Conservation (phyloP, 2,113 vertebrate genomes). For the Notechis scutatus region DNA sequence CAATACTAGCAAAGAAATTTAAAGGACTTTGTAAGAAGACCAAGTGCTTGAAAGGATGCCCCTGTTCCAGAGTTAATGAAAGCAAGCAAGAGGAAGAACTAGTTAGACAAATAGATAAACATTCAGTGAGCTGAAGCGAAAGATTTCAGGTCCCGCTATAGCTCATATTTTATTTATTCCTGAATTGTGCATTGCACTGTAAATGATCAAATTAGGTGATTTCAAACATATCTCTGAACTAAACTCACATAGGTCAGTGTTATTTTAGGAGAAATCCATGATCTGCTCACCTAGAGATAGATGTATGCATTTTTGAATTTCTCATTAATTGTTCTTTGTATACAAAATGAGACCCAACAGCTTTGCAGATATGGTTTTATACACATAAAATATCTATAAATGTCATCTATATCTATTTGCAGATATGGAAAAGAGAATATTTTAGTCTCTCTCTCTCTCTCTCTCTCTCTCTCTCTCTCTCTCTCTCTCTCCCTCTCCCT, state of each 20-base stretch:
- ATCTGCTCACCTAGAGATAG: background rate
- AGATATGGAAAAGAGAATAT: background rate
- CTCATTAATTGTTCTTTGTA: background rate
- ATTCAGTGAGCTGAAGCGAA: background rate
- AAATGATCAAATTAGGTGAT: slow-evolving; percentile 4
- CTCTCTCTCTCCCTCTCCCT: background rate
- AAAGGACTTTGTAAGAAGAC: background rate
- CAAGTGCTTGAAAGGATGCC: background rate
- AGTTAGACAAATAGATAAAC: background rate
- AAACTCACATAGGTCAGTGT: background rate
- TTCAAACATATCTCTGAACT: slow-evolving; percentile 29
- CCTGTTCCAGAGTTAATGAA: fast-evolving
- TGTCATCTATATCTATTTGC: background rate
- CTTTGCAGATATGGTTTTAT: background rate
- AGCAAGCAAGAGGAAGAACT: fast-evolving
- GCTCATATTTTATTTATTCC: slow-evolving; percentile 43
- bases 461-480: too few relatives aligned
- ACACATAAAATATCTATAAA: background rate
- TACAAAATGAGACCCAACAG: background rate
- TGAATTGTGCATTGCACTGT: slow-evolving; percentile 40
- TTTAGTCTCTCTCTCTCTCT: background rate
- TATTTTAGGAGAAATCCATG: background rate
- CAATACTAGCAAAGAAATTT: background rate
- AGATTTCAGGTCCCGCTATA: slow-evolving; percentile 3
- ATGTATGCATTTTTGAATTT: background rate